A percentile compares a stretch with the other conserved stretches of the same genome.
These are phyloP conservation scores for Pristionchus mayeri DNA, from an alignment of 2,888 invertebrate genomes.

Conservation along the genomic window DNA sequence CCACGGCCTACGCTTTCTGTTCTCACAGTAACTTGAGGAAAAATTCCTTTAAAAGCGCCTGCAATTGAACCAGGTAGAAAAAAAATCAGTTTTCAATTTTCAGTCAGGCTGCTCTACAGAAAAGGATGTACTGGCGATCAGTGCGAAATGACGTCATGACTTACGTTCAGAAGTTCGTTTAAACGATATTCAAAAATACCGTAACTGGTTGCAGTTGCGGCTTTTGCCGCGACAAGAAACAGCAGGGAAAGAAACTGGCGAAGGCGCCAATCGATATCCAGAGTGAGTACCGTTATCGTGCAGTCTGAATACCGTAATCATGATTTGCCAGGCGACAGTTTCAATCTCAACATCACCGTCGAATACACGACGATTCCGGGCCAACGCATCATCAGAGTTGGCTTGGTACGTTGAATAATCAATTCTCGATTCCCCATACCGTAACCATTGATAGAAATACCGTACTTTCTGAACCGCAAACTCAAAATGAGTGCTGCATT, in stretches of 20 bases:
- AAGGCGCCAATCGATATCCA: slow-evolving; percentile 67
- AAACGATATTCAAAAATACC: no score
- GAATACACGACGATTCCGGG: slow-evolving; percentile 26
- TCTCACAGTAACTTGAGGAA: no score
- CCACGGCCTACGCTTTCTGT: no score
- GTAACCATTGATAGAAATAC: no score
- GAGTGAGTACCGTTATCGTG: slow-evolving; percentile 47
- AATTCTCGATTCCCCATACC: neutral
- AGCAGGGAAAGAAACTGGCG: slow-evolving; percentile 62
- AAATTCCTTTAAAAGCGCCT: no score
- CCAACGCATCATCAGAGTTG: neutral
- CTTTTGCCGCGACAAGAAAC: slow-evolving; percentile 63
- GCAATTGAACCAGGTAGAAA: no score
- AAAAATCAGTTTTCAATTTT: slow-evolving; percentile 38
- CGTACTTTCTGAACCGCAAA: no score
- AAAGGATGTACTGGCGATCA: slow-evolving; percentile 65
- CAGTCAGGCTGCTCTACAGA: slow-evolving; percentile 64
- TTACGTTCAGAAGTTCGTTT: slow-evolving; percentile 53
- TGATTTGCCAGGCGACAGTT: slow-evolving; percentile 55
- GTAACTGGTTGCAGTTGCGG: slow-evolving; percentile 52
- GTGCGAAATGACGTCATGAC: slow-evolving; percentile 63
- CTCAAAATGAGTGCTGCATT: no score
- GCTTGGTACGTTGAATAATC: neutral
- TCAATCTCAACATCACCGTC: slow-evolving; percentile 57
- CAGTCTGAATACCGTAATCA: neutral